Evolutionary conservation across 2,888 invertebrate genomes (phyloP).

Genomic region (Xanthia icteritia): DNA sequence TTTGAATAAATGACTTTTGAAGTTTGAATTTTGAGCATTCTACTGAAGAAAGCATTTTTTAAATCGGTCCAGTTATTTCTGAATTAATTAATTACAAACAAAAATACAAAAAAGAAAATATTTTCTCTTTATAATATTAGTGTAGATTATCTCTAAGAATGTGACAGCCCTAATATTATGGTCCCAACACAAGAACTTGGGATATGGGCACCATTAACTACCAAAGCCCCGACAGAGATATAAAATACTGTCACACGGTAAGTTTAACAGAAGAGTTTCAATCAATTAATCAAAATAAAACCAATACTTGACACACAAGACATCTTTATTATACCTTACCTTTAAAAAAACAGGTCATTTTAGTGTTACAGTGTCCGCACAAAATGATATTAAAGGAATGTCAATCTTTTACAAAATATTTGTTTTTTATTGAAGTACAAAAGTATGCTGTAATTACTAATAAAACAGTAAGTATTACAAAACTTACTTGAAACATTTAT

Average conservation of each 20-base stretch:
- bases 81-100: too few species aligned
- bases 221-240: background rate
- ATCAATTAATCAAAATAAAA: slow-evolving; percentile 43
- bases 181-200: background rate
- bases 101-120: too few species aligned
- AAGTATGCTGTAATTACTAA: slow-evolving; percentile 17
- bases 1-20: too few species aligned
- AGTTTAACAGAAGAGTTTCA: background rate
- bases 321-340: slow-evolving; percentile 46
- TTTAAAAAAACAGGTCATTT: slow-evolving; percentile 11
- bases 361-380: slow-evolving; percentile 20
- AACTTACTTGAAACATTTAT: slow-evolving; percentile 38
- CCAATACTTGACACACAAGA: slow-evolving; percentile 34
- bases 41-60: too few species aligned
- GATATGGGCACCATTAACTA: background rate
- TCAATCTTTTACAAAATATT: slow-evolving; percentile 51
- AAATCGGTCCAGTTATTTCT: too few species aligned
- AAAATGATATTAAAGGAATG: slow-evolving; percentile 65
- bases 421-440: slow-evolving; percentile 40
- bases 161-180: background rate
- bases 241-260: background rate
- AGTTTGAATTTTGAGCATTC: too few species aligned
- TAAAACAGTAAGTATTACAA: slow-evolving; percentile 31
- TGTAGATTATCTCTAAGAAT: too few species aligned
- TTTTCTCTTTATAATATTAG: too few species aligned